Evolutionary conservation across 30 jellyfish, hydroid and myxozoan species (phyloP), one percentile per base, ranked within the genome.

Genomic region (Pelagia noctiluca): DNA sequence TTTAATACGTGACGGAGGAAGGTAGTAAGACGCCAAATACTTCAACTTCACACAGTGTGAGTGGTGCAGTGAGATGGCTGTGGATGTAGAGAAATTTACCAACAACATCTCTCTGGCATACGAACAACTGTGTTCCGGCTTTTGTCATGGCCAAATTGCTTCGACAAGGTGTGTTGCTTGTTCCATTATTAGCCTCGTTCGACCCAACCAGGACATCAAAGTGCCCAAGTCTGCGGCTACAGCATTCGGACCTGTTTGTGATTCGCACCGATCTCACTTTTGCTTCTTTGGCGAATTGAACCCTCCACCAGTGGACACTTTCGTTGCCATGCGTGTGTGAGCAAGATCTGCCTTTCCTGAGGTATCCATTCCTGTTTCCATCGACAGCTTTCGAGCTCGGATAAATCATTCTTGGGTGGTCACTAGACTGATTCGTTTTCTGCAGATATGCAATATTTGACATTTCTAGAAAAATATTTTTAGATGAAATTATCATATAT

Each of bases 1-100:
- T n/a, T n/a, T n/a, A n/a, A n/a, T n/a, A n/a, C n/a, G n/a, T n/a
- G n/a, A n/a, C n/a, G n/a, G n/a, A n/a, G n/a, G n/a, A n/a, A n/a
- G n/a, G n/a, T n/a, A n/a, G n/a, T n/a, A n/a, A n/a, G n/a, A n/a
- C n/a, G 12, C 68, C 68, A 3, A 10, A 19, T 10, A 52, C 68
- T 52, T 52, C 68, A 30, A 52, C 68, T 52, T 52, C 68, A 52
- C 68, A 52, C 21, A 52, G 21, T 10, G 68, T 52, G 4, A 52
- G 68, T 10, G 68, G 12, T 3, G 16, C 21, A 42, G 16, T 42
- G 26, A 52, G 68, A 4, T 52, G 16, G 26, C 68, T 52, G 28
- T 19, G 12, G 16, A 52, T 52, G 68, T 10, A 52, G 12, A 52
- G 26, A 19, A 10, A 52, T 52, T 30, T 52, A 4, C 68, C 68